These are phyloP conservation scores for Kryptopterus vitreolus DNA, from an alignment of 2,797 vertebrate genomes.

Conservation along the genomic window DNA sequence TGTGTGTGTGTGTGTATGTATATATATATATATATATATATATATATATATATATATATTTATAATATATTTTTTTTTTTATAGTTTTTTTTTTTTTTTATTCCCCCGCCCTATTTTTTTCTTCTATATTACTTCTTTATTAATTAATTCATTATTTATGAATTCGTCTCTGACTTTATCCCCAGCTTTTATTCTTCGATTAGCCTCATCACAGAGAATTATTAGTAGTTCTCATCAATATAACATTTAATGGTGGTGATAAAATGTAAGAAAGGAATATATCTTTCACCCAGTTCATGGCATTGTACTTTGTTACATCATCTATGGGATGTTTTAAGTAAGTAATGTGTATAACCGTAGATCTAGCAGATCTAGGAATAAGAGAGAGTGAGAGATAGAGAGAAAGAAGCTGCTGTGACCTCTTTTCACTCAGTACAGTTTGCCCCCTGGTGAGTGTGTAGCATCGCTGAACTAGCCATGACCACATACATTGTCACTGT, in stretches of 20 bases:
- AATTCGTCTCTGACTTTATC: not conserved
- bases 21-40: too few species aligned
- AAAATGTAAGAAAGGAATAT: not conserved
- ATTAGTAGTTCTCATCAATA: not conserved
- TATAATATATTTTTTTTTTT: too few species aligned
- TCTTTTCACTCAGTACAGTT: not conserved
- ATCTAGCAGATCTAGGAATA: not conserved
- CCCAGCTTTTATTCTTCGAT: too few species aligned
- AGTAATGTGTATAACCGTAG: not conserved
- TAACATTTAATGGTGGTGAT: not conserved
- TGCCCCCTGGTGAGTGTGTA: not conserved
- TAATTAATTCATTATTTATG: too few species aligned
- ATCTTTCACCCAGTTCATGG: not conserved
- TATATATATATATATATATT: too few species aligned
- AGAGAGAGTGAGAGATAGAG: not conserved
- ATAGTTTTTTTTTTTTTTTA: too few species aligned
- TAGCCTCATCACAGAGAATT: not conserved
- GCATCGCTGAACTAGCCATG: slow-evolving; percentile 42
- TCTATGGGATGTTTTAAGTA: not conserved
- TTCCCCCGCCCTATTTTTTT: too few species aligned
- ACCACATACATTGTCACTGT: slow-evolving; percentile 51
- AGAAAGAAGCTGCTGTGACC: not conserved
- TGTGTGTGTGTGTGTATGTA: too few species aligned
- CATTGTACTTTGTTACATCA: not conserved
- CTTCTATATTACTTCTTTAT: too few species aligned